A percentile compares a stretch with the other conserved stretches of the same genome.
phyloP scores from a whole-genome alignment of 2,113 vertebrate genomes.

The Archilochus colubris region DNA sequence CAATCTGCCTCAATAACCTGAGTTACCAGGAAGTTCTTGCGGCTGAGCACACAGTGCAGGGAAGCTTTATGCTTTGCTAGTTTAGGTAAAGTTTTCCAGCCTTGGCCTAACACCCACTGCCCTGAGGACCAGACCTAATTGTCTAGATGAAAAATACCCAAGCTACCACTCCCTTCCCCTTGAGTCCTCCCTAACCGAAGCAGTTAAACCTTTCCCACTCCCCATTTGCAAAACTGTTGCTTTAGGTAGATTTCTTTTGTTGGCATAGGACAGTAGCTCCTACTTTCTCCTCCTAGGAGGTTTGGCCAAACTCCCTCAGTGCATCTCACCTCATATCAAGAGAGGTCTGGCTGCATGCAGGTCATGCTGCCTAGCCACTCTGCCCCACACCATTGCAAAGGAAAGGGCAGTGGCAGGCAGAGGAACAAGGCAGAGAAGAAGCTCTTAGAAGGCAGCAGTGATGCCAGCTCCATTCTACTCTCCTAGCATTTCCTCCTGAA shows the following conservation, averaged over 20 bases:
- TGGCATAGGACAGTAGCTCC: not conserved
- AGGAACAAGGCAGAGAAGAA: not conserved
- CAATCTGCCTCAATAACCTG: conserved; percentile 58
- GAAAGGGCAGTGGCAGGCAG: not conserved
- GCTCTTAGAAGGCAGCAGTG: not conserved
- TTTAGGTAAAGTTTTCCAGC: conserved; percentile 42
- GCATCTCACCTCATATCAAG: accelerated
- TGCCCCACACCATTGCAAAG: not conserved
- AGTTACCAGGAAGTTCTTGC: conserved; percentile 61
- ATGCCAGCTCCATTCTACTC: not conserved
- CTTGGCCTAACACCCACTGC: conserved; percentile 40
- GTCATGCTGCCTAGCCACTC: not conserved
- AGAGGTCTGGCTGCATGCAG: not conserved
- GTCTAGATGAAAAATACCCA: conserved; percentile 44
- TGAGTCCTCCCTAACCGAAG: conserved; percentile 28
- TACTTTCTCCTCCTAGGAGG: not conserved
- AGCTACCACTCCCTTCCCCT: conserved; percentile 36
- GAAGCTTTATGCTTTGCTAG: conserved; percentile 48
- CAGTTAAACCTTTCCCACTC: conserved; percentile 1
- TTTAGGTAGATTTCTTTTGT: not conserved
- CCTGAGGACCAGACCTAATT: conserved; percentile 41
- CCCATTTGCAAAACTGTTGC: not conserved
- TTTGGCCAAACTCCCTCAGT: not conserved
- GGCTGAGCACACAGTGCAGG: not conserved
- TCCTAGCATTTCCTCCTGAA: not conserved